phyloP scores from a whole-genome alignment of 2,888 invertebrate species.

The Chrysolina haemoptera region DNA sequence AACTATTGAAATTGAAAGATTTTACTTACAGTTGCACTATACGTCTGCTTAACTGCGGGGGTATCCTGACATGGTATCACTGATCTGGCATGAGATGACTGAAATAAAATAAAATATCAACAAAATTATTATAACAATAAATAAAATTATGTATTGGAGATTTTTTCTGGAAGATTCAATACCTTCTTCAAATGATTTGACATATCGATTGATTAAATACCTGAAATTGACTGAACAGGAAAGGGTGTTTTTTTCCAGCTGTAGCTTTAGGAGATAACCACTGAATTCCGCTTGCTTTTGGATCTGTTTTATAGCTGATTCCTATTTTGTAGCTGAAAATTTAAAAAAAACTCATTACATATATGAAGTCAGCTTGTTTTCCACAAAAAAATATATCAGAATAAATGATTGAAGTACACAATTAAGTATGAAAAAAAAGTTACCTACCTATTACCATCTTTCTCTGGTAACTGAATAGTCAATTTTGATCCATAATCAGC shows the following conservation, averaged over 20 bases:
- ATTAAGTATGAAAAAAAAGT: neutral
- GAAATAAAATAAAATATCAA: constrained; percentile 28
- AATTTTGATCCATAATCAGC: constrained; percentile 84
- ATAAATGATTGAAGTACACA: too few species aligned
- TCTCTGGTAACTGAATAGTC: constrained; percentile 77
- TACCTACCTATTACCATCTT: constrained; percentile 58
- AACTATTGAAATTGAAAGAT: neutral
- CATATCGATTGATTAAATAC: constrained; percentile 65
- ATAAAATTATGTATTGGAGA: neutral
- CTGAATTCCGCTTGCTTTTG: constrained; percentile 87
- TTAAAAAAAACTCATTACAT: constrained; percentile 4
- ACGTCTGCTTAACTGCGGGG: constrained; percentile 90
- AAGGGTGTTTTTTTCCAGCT: constrained; percentile 88
- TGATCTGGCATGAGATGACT: constrained; percentile 92
- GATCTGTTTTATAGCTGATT: constrained; percentile 84
- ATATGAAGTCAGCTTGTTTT: too few species aligned
- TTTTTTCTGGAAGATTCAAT: neutral
- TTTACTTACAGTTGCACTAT: constrained; percentile 71
- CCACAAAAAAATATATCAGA: too few species aligned
- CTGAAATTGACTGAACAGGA: constrained; percentile 88
- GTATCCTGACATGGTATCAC: constrained; percentile 95
- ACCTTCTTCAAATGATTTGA: too few species aligned
- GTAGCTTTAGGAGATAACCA: constrained; percentile 93
- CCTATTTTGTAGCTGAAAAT: constrained; percentile 72
- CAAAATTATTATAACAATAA: too few species aligned